Evolutionary conservation across 2,888 invertebrate species (phyloP), one percentile per base, ranked within the genome.

Genomic region (Drosophila mimica): DNA sequence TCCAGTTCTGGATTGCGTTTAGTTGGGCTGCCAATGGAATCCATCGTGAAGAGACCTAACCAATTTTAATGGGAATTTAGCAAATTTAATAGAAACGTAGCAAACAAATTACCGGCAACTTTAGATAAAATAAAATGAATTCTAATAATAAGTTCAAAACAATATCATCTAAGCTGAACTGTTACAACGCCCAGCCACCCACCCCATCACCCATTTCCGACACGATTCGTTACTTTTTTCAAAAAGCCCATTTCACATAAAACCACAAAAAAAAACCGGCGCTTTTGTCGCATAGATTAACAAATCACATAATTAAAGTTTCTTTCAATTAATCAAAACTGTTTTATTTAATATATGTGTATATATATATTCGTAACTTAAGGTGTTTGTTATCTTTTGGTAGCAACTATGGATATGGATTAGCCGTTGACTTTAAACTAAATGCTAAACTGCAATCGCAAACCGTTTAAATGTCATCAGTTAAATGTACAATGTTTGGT

Each of bases 71-170:
- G 77, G 74, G 72, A 88, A 89, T 69, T 79, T 85, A 85, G 90
- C 90, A 63, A 85, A 85, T 89, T 85, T 89, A 81, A 74, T 88
- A 89, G 80, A 79, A 71, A 68, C 57, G 63, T 87, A 81, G 88
- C 54, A 61, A 70, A 36, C 34, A 57, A 38, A 67, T 56, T 56
- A 57, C 70, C 33, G 79, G 67, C 57, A 69, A 67, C 58, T 74
- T 87, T 88, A 77, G 81, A 79, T 70, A 89, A 59, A 73, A 81
- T 25, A 81, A 76, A 46, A 46, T 61, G 60, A 73, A 68, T 59
- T 54, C 54, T 79, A 71, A 78, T 65, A 57, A 65, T 79, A 73
- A 67, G 72, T 72, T 81, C n/a, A 57, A 53, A 74, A 67, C 60
- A 66, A 66, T 64, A 81, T 70, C 49, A 73, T 70, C 57, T 83